Evolutionary conservation across 1,140 invertebrate genomes (phyloP).

Genomic region (Zelostemma sp.): DNA sequence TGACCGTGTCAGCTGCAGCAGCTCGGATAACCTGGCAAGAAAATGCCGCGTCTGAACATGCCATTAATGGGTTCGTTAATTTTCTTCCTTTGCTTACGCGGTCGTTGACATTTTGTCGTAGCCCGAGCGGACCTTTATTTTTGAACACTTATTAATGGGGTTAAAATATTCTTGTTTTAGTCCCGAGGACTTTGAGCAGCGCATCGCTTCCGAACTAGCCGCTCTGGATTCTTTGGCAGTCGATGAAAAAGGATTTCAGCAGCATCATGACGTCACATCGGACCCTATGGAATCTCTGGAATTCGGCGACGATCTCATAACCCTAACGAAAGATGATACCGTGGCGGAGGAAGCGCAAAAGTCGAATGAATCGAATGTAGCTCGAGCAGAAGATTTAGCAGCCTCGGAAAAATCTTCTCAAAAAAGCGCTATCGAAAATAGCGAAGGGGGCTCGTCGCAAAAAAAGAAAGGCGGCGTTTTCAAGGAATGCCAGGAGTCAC

Average conservation of each 20-base stretch:
- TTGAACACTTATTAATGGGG: background rate
- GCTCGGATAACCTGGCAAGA: too few relatives aligned
- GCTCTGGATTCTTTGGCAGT: slow-evolving; percentile 73
- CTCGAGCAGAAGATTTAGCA: slow-evolving; percentile 5
- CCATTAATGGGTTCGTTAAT: background rate
- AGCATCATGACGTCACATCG: slow-evolving; percentile 47
- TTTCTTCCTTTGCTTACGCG: background rate
- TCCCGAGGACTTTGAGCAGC: slow-evolving; percentile 71
- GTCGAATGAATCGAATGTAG: background rate
- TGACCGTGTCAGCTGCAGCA: too few relatives aligned
- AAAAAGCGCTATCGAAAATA: slow-evolving; percentile 17
- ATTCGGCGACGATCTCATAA: slow-evolving; percentile 60
- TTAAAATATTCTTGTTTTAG: slow-evolving; percentile 54
- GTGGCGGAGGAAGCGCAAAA: background rate
- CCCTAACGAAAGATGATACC: slow-evolving; percentile 14
- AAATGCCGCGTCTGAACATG: too few relatives aligned
- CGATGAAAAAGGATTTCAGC: slow-evolving; percentile 53
- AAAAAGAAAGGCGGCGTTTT: background rate
- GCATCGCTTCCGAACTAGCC: slow-evolving; percentile 77
- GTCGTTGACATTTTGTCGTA: too few relatives aligned
- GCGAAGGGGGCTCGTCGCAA: slow-evolving; percentile 16
- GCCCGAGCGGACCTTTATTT: too few relatives aligned
- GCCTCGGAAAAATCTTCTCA: slow-evolving; percentile 13
- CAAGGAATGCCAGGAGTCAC: background rate
- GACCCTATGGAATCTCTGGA: slow-evolving; percentile 52